Conservation (phyloP, 2,888 invertebrate species). For the Cheilosia impressa region DNA sequence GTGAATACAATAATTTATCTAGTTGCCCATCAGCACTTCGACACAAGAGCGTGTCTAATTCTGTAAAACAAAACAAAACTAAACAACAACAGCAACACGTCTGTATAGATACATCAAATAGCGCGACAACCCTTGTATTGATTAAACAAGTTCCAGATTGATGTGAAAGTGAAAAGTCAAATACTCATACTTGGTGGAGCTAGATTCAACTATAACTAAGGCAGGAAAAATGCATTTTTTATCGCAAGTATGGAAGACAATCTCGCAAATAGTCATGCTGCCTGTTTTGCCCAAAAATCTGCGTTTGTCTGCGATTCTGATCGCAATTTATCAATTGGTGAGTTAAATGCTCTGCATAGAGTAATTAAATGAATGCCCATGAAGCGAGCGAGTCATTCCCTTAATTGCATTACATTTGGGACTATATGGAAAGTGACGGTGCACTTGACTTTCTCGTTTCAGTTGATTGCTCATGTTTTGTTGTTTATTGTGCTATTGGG, state of each 20-base stretch:
- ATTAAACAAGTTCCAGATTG: constrained; percentile 64
- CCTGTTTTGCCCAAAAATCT: constrained; percentile 82
- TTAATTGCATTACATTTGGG: constrained; percentile 39
- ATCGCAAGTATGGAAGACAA: constrained; percentile 76
- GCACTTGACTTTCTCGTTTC: constrained; percentile 26
- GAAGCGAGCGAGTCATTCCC: constrained; percentile 25
- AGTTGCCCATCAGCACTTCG: constrained; percentile 63
- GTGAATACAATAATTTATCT: constrained; percentile 22
- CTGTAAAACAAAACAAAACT: constrained; percentile 26
- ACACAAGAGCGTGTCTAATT: constrained; percentile 18
- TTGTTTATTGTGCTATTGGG: constrained; percentile 82
- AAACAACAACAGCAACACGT: constrained; percentile 35
- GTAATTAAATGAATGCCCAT: background rate
- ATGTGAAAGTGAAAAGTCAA: constrained; percentile 69
- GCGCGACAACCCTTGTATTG: constrained; percentile 58
- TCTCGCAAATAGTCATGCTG: constrained; percentile 78
- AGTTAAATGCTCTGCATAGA: constrained; percentile 75
- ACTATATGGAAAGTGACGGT: constrained; percentile 21
- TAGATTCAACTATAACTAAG: constrained; percentile 5
- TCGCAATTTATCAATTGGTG: constrained; percentile 83
- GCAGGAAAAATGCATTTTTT: constrained; percentile 72
- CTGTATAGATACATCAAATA: constrained; percentile 47
- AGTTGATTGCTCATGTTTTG: constrained; percentile 82
- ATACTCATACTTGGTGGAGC: constrained; percentile 31
- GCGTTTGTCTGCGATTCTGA: constrained; percentile 82